Evolutionary conservation across 2,888 invertebrate genomes (phyloP).

Genomic region (Criorhina ranunculi): DNA sequence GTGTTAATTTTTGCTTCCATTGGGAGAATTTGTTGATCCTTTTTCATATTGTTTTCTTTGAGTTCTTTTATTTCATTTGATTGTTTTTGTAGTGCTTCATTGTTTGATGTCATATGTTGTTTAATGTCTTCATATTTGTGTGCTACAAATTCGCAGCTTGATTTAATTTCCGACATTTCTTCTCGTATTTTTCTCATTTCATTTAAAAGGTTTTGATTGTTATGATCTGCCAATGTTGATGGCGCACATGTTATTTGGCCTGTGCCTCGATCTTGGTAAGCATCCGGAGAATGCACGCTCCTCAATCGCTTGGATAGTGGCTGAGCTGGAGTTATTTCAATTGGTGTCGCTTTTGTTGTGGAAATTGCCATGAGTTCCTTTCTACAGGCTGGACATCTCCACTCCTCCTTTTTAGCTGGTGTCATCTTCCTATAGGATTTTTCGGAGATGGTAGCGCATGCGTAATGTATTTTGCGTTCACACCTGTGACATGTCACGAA

Average conservation of each 20-base stretch:
- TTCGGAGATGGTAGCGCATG: neutral
- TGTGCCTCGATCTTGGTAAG: neutral
- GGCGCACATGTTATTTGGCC: neutral
- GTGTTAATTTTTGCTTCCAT: slow-evolving; percentile 4
- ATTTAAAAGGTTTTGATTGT: neutral
- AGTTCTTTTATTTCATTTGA: slow-evolving; percentile 22
- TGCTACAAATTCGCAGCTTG: slow-evolving; percentile 31
- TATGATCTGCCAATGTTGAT: neutral
- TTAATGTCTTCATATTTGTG: slow-evolving; percentile 42
- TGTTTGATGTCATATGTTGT: slow-evolving; percentile 31
- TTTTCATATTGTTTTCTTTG: too few species aligned
- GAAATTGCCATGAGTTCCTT: too few species aligned
- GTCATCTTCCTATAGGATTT: slow-evolving; percentile 1
- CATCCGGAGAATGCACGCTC: slow-evolving; percentile 16
- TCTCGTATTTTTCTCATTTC: slow-evolving; percentile 25
- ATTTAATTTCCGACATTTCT: slow-evolving; percentile 25
- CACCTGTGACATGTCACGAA: neutral
- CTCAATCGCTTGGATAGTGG: neutral
- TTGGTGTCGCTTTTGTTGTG: too few species aligned
- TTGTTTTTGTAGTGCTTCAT: slow-evolving; percentile 30
- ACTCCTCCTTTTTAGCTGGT: neutral
- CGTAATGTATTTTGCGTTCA: neutral
- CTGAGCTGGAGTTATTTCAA: too few species aligned
- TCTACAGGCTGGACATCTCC: neutral
- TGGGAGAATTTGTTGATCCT: neutral